These are phyloP conservation scores for Okapia johnstoni DNA, from an alignment of 2,113 vertebrate species.

Conservation along the genomic window DNA sequence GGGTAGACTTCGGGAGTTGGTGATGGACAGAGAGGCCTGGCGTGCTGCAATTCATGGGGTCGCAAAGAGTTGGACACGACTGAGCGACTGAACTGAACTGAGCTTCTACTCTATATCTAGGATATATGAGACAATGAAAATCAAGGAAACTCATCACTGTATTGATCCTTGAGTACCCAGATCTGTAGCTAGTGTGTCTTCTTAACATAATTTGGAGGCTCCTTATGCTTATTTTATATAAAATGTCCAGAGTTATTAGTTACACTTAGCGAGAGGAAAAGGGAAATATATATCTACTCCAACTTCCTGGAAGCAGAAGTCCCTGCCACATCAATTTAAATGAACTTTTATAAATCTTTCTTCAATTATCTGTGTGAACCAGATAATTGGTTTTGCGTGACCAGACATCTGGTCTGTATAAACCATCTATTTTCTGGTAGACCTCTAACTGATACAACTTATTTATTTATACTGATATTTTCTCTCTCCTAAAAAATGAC, in stretches of 20 bases:
- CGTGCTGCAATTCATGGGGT: too few species aligned
- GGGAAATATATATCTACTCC: background rate
- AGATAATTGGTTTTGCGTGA: background rate
- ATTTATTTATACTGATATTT: background rate
- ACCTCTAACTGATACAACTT: background rate
- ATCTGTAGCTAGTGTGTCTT: background rate
- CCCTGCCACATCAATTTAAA: background rate
- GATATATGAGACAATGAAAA: background rate
- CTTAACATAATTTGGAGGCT: background rate
- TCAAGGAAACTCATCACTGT: background rate
- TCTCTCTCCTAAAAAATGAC: background rate
- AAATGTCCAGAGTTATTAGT: background rate
- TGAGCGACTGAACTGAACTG: too few species aligned
- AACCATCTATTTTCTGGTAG: background rate
- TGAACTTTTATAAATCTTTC: background rate
- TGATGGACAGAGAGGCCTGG: too few species aligned
- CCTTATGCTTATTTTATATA: background rate
- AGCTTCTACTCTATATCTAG: background rate
- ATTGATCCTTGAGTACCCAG: background rate
- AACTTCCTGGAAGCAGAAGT: background rate
- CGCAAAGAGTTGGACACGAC: too few species aligned
- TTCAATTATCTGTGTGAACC: background rate
- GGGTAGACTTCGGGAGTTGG: too few species aligned
- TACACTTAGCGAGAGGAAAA: background rate
- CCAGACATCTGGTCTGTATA: background rate